Conservation (phyloP, 2,888 invertebrate species). For the Toxonevra muliebris region DNA sequence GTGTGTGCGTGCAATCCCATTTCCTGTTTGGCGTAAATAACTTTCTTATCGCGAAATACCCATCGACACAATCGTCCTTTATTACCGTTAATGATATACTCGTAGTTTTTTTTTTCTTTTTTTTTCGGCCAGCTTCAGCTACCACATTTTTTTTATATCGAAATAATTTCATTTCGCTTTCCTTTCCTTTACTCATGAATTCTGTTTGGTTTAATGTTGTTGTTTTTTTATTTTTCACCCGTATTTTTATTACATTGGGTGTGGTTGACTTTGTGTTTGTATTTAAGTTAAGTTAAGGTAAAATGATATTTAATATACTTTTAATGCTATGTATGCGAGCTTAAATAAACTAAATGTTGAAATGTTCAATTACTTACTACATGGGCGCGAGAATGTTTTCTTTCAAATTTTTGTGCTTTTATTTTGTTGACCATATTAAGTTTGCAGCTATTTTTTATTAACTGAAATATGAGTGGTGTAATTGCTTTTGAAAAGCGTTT, state of each 20-base stretch:
- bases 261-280: not conserved
- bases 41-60: slow-evolving; percentile 30
- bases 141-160: not conserved
- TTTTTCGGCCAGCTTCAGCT: not conserved
- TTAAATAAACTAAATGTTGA: too few relatives aligned
- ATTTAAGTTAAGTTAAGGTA: not conserved
- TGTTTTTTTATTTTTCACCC: not conserved
- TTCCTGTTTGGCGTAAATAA: slow-evolving; percentile 18
- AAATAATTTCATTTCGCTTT: not conserved
- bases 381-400: too few relatives aligned
- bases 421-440: too few relatives aligned
- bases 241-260: not conserved
- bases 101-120: too few relatives aligned
- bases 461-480: too few relatives aligned
- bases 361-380: too few relatives aligned
- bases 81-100: slow-evolving; percentile 29
- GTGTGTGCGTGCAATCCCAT: not conserved
- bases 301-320: not conserved
- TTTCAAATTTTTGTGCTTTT: too few relatives aligned
- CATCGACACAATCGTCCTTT: slow-evolving; percentile 23
- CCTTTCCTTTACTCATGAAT: not conserved
- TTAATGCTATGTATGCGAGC: not conserved
- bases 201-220: not conserved
- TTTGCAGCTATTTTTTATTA: too few relatives aligned
- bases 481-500: too few relatives aligned